phyloP scores from a whole-genome alignment of 2,888 invertebrate species.

The Tetranychus truncatus region DNA sequence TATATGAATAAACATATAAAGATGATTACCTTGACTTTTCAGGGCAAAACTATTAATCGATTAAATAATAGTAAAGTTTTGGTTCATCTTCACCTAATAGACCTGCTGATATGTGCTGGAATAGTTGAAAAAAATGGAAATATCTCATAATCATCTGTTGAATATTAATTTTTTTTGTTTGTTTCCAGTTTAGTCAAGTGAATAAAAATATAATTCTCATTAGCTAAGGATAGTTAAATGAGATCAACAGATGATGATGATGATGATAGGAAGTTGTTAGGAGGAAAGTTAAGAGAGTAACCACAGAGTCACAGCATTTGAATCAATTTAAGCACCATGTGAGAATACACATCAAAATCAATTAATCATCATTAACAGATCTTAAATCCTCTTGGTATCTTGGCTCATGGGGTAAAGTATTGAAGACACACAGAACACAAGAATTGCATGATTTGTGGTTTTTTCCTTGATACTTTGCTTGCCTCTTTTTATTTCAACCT shows the following conservation, averaged over 20 bases:
- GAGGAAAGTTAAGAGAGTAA: neutral
- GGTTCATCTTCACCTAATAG: neutral
- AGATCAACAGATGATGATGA: neutral
- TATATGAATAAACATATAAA: neutral
- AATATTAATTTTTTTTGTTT: neutral
- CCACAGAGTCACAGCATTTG: neutral
- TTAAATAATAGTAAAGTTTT: neutral
- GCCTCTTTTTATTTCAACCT: neutral
- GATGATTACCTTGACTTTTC: neutral
- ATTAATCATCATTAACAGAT: conserved; percentile 1
- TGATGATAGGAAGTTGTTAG: neutral
- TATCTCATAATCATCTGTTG: neutral
- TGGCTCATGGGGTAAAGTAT: neutral
- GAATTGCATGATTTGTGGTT: neutral
- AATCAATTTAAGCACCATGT: neutral
- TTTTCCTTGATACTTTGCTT: neutral
- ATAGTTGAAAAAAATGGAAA: neutral
- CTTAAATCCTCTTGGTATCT: neutral
- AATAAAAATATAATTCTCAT: neutral
- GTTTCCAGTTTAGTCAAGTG: neutral
- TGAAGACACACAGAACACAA: neutral
- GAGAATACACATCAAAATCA: neutral
- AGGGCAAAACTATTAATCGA: neutral
- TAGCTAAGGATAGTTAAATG: neutral
- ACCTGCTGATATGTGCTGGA: neutral